A percentile compares a stretch with the other conserved stretches of the same genome.
These are phyloP conservation scores for Bos javanicus DNA, from an alignment of 2,113 vertebrate species.

Conservation along the genomic window DNA sequence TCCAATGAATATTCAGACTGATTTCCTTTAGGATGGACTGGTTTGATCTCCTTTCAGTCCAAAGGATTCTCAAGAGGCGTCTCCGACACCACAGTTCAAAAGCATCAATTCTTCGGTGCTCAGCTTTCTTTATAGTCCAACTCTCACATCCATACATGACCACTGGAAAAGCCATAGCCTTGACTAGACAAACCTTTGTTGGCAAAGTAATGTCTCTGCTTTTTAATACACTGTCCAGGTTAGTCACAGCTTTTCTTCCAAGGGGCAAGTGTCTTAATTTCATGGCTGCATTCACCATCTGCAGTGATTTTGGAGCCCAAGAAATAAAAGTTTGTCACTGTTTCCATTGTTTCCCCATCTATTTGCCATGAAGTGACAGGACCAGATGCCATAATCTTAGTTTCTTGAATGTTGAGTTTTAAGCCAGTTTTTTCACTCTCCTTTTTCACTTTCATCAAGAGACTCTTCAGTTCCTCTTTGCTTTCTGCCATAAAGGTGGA, in stretches of 20 bases:
- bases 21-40: neutral
- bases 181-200: neutral
- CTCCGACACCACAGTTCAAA: neutral
- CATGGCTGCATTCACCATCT: too few species aligned
- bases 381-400: too few species aligned
- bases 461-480: neutral
- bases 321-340: too few species aligned
- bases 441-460: neutral
- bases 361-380: too few species aligned
- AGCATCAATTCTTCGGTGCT: fast-evolving
- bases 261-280: too few species aligned
- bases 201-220: neutral
- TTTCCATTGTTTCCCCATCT: too few species aligned
- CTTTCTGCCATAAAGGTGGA: neutral
- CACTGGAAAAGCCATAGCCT: neutral
- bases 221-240: neutral
- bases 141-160: neutral
- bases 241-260: neutral
- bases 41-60: neutral
- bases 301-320: too few species aligned
- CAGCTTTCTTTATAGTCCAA: neutral
- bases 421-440: too few species aligned
- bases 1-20: neutral
- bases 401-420: too few species aligned
- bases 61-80: neutral